These are phyloP conservation scores for Sebastes schlegelii DNA, from an alignment of 2,113 vertebrate species.

Conservation along the genomic window DNA sequence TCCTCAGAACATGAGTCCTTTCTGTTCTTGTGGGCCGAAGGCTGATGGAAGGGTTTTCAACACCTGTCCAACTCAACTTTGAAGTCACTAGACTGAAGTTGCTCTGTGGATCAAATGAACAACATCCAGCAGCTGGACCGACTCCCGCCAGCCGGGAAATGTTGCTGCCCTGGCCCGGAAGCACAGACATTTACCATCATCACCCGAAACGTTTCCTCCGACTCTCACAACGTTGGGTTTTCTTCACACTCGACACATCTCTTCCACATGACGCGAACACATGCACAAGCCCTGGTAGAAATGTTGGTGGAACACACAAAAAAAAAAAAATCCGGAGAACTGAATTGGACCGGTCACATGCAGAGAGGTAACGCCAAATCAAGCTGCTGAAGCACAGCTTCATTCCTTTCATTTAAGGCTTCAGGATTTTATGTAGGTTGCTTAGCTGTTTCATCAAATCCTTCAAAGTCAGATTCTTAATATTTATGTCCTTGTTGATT, in stretches of 20 bases:
- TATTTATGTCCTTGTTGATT: not conserved
- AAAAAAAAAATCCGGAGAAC: slow-evolving; percentile 15
- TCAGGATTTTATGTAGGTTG: slow-evolving; percentile 45
- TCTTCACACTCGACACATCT: slow-evolving; percentile 47
- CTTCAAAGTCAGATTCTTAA: slow-evolving; percentile 50
- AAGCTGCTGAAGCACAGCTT: slow-evolving; percentile 44
- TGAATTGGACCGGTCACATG: slow-evolving; percentile 32
- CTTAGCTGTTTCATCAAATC: slow-evolving; percentile 67
- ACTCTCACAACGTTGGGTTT: slow-evolving; percentile 46
- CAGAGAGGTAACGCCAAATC: slow-evolving; percentile 42
- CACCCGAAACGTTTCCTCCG: slow-evolving; percentile 53
- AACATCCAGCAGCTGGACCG: slow-evolving; percentile 56
- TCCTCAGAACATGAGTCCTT: slow-evolving; percentile 66
- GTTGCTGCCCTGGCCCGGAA: slow-evolving; percentile 71
- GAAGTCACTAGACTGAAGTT: slow-evolving; percentile 54
- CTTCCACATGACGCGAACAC: slow-evolving; percentile 58
- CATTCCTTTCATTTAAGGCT: slow-evolving; percentile 41
- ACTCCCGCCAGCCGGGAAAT: slow-evolving; percentile 50
- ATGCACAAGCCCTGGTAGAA: slow-evolving; percentile 68
- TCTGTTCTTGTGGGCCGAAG: slow-evolving; percentile 70
- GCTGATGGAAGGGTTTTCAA: slow-evolving; percentile 51
- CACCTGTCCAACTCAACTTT: slow-evolving; percentile 51
- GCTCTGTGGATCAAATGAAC: slow-evolving; percentile 50
- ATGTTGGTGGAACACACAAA: slow-evolving; percentile 55
- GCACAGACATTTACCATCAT: slow-evolving; percentile 73